phyloP scores from a whole-genome alignment of 1,140 invertebrate genomes.

The Drosophila ohnishii region DNA sequence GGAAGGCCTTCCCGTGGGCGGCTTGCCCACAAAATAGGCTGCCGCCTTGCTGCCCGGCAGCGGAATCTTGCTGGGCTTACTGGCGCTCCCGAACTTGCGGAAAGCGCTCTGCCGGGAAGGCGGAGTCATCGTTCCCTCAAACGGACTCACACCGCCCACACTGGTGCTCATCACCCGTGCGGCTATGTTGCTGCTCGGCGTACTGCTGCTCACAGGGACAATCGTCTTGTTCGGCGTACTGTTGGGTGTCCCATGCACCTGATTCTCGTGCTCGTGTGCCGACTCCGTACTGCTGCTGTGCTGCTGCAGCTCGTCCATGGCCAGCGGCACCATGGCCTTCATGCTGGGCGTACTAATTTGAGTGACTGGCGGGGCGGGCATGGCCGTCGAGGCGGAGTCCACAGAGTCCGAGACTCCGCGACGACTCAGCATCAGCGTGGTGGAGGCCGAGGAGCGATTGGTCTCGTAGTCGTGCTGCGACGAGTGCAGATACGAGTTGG shows the following conservation, averaged over 20 bases:
- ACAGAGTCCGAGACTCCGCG: slow-evolving; percentile 67
- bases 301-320: slow-evolving; percentile 85
- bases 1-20: slow-evolving; percentile 83
- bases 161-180: slow-evolving; percentile 76
- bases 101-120: slow-evolving; percentile 51
- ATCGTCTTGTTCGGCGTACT: slow-evolving; percentile 57
- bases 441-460: slow-evolving; percentile 80
- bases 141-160: slow-evolving; percentile 72
- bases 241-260: slow-evolving; percentile 40
- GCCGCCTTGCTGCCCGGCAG: slow-evolving; percentile 84
- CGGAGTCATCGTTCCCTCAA: slow-evolving; percentile 49
- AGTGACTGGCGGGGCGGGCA: slow-evolving; percentile 50
- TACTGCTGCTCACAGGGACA: slow-evolving; percentile 83
- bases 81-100: slow-evolving; percentile 83
- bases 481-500: slow-evolving; percentile 74
- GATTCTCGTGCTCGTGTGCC: slow-evolving; percentile 85
- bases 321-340: slow-evolving; percentile 84
- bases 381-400: slow-evolving; percentile 53
- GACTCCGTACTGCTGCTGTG: slow-evolving; percentile 86
- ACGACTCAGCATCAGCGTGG: slow-evolving; percentile 75
- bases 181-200: slow-evolving; percentile 71
- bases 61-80: slow-evolving; percentile 89
- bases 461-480: slow-evolving; percentile 80
- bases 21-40: slow-evolving; percentile 83
- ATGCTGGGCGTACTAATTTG: slow-evolving; percentile 84